A percentile compares a stretch with the other conserved stretches of the same genome.
phyloP scores from a whole-genome alignment of 2,888 invertebrate genomes.

The Dryobotodes eremita region DNA sequence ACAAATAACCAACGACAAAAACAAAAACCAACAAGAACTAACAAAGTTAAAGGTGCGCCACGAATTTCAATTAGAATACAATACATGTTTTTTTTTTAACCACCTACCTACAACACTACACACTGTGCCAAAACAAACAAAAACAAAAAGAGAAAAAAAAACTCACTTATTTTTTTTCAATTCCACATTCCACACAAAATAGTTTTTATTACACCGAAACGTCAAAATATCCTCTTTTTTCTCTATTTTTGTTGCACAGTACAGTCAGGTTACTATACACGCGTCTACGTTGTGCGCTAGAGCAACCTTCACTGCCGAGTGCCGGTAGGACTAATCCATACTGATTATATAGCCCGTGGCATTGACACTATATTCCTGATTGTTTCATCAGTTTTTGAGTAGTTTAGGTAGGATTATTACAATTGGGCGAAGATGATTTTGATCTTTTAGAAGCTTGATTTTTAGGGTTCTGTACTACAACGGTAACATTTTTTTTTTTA shows the following conservation, averaged over 20 bases:
- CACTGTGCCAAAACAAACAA: neutral
- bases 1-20: too few species aligned
- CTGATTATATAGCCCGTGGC: slow-evolving; percentile 9
- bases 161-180: slow-evolving; percentile 9
- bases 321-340: neutral
- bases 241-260: neutral
- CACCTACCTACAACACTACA: too few species aligned
- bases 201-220: neutral
- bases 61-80: neutral
- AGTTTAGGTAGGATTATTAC: neutral
- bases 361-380: neutral
- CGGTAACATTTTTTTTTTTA: too few species aligned
- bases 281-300: neutral
- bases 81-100: neutral
- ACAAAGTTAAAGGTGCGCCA: neutral
- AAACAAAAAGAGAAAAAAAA: neutral
- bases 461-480: too few species aligned
- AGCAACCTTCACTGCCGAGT: slow-evolving; percentile 11
- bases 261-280: neutral
- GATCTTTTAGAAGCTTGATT: neutral
- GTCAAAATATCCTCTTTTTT: neutral
- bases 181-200: slow-evolving; percentile 11
- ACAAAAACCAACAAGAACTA: neutral
- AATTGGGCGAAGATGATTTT: neutral
- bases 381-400: slow-evolving; percentile 11